These are phyloP conservation scores for Lamprotornis superbus DNA, from an alignment of 2,113 vertebrate genomes.

Conservation along the genomic window DNA sequence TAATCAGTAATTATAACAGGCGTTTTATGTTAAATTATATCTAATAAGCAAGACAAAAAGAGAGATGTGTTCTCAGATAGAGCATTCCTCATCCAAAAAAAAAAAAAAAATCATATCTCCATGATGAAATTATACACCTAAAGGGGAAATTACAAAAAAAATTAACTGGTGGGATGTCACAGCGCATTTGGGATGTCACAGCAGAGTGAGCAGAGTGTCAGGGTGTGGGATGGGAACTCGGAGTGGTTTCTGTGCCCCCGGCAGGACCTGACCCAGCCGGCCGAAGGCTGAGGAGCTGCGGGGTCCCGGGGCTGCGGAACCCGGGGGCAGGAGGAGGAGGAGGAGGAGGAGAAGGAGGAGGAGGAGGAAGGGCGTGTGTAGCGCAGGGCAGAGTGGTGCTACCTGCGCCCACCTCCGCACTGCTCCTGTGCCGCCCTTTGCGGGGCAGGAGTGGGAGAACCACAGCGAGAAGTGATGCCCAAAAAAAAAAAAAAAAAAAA, in stretches of 20 bases:
- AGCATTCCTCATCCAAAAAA: neutral
- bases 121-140: neutral
- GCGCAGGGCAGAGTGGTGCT: neutral
- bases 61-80: neutral
- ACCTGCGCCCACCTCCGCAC: too few relatives aligned
- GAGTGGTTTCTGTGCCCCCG: neutral
- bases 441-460: too few relatives aligned
- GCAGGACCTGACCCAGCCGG: neutral
- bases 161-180: neutral
- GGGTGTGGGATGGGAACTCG: neutral
- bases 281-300: neutral
- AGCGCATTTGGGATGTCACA: neutral
- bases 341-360: neutral
- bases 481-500: neutral
- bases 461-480: neutral
- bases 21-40: constrained; percentile 67
- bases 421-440: neutral
- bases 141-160: neutral
- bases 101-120: neutral
- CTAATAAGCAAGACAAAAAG: constrained; percentile 53
- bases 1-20: constrained; percentile 49
- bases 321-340: neutral
- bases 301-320: neutral
- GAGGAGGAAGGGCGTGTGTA: neutral
- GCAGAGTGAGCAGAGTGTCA: neutral